Base-by-base conservation (phyloP, 2,797 vertebrate genomes). In the Pitangus sulphuratus region DNA sequence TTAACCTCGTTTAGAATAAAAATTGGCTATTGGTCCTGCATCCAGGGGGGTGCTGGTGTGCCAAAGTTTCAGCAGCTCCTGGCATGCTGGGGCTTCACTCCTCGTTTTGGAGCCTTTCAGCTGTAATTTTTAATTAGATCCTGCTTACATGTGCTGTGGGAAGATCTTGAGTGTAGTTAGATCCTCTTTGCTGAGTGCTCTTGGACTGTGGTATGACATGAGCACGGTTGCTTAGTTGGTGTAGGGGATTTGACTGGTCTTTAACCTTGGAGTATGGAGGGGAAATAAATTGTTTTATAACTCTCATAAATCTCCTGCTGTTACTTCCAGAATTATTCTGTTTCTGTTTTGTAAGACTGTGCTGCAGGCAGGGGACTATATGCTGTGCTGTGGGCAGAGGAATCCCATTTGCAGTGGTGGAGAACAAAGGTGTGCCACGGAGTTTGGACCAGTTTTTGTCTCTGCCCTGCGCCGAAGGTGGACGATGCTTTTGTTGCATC, bases 181-280 rank as follows among this genome's bases (percentile, higher is more conserved):
- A 50, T 69, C 16, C 33, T 84, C 47, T 51, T 40, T 57, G 33
- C 31, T 33, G 51, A 28, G 31, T 16, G 7, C 44, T 60, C 11
- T 58, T 83, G 31, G 28, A 1, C 45, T 16, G 20, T 11, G 12
- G 12, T 61, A 9, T 42, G n/a, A 7, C 14, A 4, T 5, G 22
- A 84, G n/a, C 45, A 33, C 0, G 4, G 74, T 61, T 69, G 42
- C 42, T 56, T 47, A 8, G 37, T 22, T 15, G 25, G 54, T 66
- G 33, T 26, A 58, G 28, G 24, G 70, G 45, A 81, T 89, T 82
- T 93, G 40, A 14, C 19, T 60, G 66, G 33, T 79, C 58, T 58
- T 95, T 86, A 75, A 84, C 85, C 82, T 83, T 81, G 30, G 65
- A 92, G 42, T 78, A n/a, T 42, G 68, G 40, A 81, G 45, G 14